Conservation (phyloP, 2,113 vertebrate species). For the Hystrix cristata region DNA sequence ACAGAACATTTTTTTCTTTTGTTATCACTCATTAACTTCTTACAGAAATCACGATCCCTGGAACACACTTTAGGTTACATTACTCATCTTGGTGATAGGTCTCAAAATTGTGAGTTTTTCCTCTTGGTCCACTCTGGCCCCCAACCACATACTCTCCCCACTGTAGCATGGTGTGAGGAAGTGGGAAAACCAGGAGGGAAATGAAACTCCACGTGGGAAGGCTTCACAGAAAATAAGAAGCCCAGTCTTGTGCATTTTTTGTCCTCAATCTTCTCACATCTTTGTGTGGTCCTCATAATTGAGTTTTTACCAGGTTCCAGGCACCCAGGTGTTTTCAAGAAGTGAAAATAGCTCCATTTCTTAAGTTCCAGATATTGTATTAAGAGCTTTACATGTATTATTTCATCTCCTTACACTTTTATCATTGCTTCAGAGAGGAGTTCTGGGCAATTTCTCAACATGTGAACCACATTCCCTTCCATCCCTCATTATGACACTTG, state of each 20-base stretch:
- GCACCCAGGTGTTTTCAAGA: neutral
- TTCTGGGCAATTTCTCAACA: neutral
- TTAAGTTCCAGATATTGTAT: neutral
- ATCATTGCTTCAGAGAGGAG: neutral
- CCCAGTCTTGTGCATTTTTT: neutral
- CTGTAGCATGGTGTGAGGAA: neutral
- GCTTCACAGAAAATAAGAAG: neutral
- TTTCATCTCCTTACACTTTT: neutral
- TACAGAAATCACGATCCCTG: neutral
- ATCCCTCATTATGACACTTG: neutral
- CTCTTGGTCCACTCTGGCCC: neutral
- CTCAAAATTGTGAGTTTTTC: neutral
- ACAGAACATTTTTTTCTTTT: neutral
- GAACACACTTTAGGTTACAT: too few species aligned
- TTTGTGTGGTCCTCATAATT: rapidly evolving
- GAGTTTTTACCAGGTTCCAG: neutral
- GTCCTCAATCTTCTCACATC: neutral
- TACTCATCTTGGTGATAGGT: neutral
- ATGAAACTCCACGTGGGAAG: neutral
- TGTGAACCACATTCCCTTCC: neutral
- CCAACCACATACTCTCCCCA: neutral
- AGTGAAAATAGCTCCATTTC: conserved; percentile 6
- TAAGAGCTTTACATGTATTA: neutral
- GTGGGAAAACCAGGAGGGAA: neutral
- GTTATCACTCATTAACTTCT: neutral